These are phyloP conservation scores for Orussus abietinus DNA, from an alignment of 1,140 invertebrate species.

Conservation along the genomic window DNA sequence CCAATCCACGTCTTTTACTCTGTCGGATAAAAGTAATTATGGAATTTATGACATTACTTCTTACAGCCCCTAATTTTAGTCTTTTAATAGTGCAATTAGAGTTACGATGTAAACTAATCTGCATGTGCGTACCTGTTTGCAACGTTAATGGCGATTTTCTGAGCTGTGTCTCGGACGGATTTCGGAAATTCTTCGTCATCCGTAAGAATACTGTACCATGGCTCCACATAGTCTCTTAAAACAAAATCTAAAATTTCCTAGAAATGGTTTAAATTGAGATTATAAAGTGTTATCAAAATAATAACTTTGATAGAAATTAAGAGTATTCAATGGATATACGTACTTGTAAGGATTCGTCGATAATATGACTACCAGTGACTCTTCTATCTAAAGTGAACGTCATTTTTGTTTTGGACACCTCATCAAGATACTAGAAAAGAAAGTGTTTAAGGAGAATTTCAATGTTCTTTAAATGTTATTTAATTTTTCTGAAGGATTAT, in stretches of 20 bases:
- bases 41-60: no score
- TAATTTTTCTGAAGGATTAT: constrained; percentile 7
- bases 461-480: constrained; percentile 8
- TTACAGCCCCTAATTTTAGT: no score
- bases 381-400: constrained; percentile 53
- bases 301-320: not conserved
- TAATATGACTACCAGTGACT: constrained; percentile 65
- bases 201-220: constrained; percentile 66
- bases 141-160: constrained; percentile 58
- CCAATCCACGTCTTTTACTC: constrained; percentile 86
- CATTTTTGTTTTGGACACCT: constrained; percentile 36
- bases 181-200: constrained; percentile 57
- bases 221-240: constrained; percentile 74
- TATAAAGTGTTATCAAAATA: constrained; percentile 8
- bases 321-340: constrained; percentile 18
- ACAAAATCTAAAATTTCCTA: constrained; percentile 69
- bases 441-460: constrained; percentile 9
- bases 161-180: constrained; percentile 55
- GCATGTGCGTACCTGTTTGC: constrained; percentile 52
- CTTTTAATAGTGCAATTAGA: constrained; percentile 11
- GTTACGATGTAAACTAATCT: constrained; percentile 4
- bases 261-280: constrained; percentile 11
- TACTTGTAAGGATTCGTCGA: constrained; percentile 67
- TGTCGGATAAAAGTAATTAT: constrained; percentile 36
- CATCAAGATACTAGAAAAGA: constrained; percentile 36